A percentile compares a stretch with the other conserved stretches of the same genome.
Conservation (phyloP, 2,797 vertebrate genomes). For the Allobates femoralis region DNA sequence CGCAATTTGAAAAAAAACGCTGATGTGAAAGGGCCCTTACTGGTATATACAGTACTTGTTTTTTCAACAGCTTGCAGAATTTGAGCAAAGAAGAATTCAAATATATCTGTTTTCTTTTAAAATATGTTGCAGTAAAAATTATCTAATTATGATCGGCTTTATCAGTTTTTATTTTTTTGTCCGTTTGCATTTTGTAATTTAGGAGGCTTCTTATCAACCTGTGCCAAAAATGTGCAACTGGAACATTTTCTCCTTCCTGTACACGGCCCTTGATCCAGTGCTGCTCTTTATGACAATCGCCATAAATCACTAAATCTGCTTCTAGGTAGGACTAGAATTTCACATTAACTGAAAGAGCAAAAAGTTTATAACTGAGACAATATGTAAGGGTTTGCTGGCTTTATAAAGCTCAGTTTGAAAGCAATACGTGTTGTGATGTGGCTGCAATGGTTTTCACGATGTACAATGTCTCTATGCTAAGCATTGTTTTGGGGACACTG, state of each 20-base stretch:
- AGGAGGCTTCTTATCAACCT: too few species aligned
- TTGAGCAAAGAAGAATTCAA: too few species aligned
- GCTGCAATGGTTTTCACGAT: not conserved
- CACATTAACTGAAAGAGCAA: not conserved
- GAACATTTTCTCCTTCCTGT: not conserved
- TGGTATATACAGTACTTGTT: too few species aligned
- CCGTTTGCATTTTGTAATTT: not conserved
- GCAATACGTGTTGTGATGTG: not conserved
- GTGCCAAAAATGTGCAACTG: not conserved
- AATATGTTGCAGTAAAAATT: not conserved
- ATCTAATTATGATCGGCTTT: not conserved
- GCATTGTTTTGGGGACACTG: not conserved
- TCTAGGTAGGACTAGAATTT: not conserved
- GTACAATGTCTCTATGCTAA: not conserved
- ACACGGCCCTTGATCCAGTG: not conserved
- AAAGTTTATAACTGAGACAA: not conserved
- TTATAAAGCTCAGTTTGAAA: not conserved
- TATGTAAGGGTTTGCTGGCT: not conserved
- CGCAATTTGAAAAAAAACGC: too few species aligned
- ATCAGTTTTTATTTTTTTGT: too few species aligned
- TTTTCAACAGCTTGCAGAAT: too few species aligned
- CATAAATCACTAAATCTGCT: not conserved
- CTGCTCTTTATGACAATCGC: not conserved
- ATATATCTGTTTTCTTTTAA: not conserved
- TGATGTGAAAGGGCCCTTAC: too few species aligned